A percentile compares a stretch with the other conserved stretches of the same genome.
phyloP scores from a whole-genome alignment of 2,113 vertebrate genomes.

The Indri indri region DNA sequence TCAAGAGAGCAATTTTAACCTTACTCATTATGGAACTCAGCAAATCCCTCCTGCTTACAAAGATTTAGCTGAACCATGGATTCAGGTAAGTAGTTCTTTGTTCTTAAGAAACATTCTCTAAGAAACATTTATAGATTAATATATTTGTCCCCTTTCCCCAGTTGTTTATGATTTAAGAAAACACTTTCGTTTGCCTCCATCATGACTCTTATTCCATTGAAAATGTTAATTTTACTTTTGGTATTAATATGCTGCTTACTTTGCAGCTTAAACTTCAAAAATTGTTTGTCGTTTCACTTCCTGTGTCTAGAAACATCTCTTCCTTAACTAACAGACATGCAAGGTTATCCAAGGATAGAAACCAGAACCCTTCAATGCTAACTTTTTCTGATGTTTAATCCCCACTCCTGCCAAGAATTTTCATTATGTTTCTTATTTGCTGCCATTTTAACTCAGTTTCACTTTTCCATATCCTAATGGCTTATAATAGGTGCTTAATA shows the following conservation, averaged over 20 bases:
- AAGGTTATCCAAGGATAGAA: not conserved
- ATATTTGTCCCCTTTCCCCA: not conserved
- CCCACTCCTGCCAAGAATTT: not conserved
- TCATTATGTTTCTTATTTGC: not conserved
- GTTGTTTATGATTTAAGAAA: not conserved
- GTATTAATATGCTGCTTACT: not conserved
- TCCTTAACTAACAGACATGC: not conserved
- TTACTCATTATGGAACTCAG: constrained; percentile 90
- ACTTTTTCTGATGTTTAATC: not conserved
- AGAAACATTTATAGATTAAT: not conserved
- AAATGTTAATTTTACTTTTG: not conserved
- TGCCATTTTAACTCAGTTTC: not conserved
- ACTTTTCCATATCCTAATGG: not conserved
- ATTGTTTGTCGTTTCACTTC: not conserved
- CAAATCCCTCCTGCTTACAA: constrained; percentile 91
- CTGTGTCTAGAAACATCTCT: not conserved
- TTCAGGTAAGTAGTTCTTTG: constrained; percentile 84
- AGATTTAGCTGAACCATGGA: constrained; percentile 92
- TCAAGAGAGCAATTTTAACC: constrained; percentile 87
- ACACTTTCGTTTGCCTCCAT: not conserved
- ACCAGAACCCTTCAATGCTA: not conserved
- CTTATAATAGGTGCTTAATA: not conserved
- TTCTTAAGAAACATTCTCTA: constrained; percentile 23
- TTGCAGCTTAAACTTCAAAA: not conserved
- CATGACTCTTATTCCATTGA: not conserved